Evolutionary conservation across 2,113 vertebrate species (phyloP), one percentile per base, ranked within the genome.

Genomic region (Nettapus auritus): DNA sequence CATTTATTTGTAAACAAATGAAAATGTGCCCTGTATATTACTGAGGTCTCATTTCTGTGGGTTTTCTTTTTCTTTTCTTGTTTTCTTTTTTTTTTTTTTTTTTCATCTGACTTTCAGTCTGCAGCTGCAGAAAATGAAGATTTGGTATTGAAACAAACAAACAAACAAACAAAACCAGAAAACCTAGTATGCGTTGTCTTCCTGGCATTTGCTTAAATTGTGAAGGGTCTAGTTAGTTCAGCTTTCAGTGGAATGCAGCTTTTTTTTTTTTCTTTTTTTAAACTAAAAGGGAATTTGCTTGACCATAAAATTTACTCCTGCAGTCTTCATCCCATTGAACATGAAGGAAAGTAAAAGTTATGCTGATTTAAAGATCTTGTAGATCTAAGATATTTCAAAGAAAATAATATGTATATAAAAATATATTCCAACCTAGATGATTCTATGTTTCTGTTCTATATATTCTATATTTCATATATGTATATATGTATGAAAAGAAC

Each of bases 11-110:
- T 57, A 68, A 63, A 33, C 62, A 84, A 36, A 73, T n/a, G 21
- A 29, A 86, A 20, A 42, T 26, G 16, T 59, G 38, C 33, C 9
- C 15, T 78, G 5, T n/a, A 31, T 50, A 53, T 52, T 52, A 7
- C n/a, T 52, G 13, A 63, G 14, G 34, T 12, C 87, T 78, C 0
- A 0, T 4, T 28, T 55, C 59, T 11, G 28, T 1, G 1, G 50
- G 22, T 25, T 52, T 52, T 23, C 22, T 52, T 52, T 52, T 52
- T 23, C 3, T 25, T 25, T 25, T 55, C 29, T 55, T 5, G 16
- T 17, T 9, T 55, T 23, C 3, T 23, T 50, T 48, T 48, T 50
- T 29, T 55, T 55, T 1, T 29, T 29, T 4, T 62, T 36, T 42
- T 81, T 50, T 34, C 52, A 62, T 28, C 6, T 20, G 82, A 7